Conservation (phyloP, 1,140 invertebrate species). For the Grapholita molesta region DNA sequence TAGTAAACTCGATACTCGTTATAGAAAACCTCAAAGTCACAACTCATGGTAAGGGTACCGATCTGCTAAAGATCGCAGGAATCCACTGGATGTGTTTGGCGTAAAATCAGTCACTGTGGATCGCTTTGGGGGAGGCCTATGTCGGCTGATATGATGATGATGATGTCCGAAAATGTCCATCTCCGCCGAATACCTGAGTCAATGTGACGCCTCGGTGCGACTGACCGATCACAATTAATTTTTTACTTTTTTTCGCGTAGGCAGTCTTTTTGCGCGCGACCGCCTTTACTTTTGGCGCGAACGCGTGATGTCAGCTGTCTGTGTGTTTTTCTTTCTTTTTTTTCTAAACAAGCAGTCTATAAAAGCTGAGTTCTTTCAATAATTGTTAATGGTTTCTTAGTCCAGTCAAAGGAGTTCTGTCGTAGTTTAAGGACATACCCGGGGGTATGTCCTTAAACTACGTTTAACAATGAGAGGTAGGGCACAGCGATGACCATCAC, state of each 20-base stretch:
- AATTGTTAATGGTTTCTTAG: constrained; percentile 50
- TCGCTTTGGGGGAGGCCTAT: no score
- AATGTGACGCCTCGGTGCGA: neutral
- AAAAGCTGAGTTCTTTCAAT: constrained; percentile 48
- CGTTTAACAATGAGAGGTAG: no score
- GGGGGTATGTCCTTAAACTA: no score
- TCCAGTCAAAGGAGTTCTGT: neutral
- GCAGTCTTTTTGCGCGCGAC: constrained; percentile 11
- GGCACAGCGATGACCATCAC: no score
- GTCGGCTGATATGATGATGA: no score
- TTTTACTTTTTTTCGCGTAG: constrained; percentile 1
- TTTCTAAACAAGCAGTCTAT: constrained; percentile 31
- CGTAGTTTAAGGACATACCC: neutral
- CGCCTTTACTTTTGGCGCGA: constrained; percentile 41
- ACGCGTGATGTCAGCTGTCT: constrained; percentile 38
- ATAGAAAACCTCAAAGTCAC: no score
- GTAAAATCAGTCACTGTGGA: no score
- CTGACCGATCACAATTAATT: constrained; percentile 9
- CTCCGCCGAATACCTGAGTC: neutral
- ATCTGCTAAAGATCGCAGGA: no score
- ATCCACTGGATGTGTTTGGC: no score
- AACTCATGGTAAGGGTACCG: no score
- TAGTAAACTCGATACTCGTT: no score
- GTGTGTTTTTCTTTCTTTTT: constrained; percentile 38
- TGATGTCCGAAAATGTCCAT: neutral